A percentile compares a stretch with the other conserved stretches of the same genome.
phyloP scores from a whole-genome alignment of 2,113 vertebrate species.

The Campylomormyrus numenius region DNA sequence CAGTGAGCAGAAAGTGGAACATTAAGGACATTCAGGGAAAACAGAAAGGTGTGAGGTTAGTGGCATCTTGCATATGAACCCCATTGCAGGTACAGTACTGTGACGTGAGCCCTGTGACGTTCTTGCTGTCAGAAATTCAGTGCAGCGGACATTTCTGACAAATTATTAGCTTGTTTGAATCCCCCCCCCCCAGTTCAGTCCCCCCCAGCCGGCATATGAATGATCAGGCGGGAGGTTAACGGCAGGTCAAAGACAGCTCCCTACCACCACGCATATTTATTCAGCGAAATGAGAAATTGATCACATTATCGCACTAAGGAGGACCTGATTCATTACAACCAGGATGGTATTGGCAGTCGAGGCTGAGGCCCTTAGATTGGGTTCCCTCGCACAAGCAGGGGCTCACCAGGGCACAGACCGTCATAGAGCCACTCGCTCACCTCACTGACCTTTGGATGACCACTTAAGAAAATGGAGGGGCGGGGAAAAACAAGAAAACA shows the following conservation, averaged over 20 bases:
- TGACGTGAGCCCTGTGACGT: conserved; percentile 56
- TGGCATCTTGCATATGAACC: background rate
- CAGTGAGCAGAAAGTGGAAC: background rate
- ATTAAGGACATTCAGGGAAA: background rate
- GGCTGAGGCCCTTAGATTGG: conserved; percentile 80
- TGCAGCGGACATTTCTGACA: conserved; percentile 63
- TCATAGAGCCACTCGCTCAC: conserved; percentile 87
- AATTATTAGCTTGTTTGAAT: conserved; percentile 84
- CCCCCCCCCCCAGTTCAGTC: background rate
- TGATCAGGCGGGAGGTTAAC: conserved; percentile 87
- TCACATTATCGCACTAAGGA: conserved; percentile 94
- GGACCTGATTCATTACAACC: conserved; percentile 98
- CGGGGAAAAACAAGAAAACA: conserved; percentile 50
- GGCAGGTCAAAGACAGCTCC: conserved; percentile 77
- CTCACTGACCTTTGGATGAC: conserved; percentile 72
- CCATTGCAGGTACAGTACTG: background rate
- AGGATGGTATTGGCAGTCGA: conserved; percentile 87
- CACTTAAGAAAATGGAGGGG: conserved; percentile 55
- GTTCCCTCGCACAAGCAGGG: conserved; percentile 77
- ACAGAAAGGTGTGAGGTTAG: background rate
- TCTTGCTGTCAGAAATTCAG: conserved; percentile 72
- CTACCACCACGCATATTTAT: conserved; percentile 94
- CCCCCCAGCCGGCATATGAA: conserved; percentile 72
- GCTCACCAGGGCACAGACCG: conserved; percentile 66
- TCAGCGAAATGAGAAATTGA: conserved; percentile 99